These are phyloP conservation scores for Encarsia formosa DNA, from an alignment of 2,888 invertebrate genomes.

Conservation along the genomic window DNA sequence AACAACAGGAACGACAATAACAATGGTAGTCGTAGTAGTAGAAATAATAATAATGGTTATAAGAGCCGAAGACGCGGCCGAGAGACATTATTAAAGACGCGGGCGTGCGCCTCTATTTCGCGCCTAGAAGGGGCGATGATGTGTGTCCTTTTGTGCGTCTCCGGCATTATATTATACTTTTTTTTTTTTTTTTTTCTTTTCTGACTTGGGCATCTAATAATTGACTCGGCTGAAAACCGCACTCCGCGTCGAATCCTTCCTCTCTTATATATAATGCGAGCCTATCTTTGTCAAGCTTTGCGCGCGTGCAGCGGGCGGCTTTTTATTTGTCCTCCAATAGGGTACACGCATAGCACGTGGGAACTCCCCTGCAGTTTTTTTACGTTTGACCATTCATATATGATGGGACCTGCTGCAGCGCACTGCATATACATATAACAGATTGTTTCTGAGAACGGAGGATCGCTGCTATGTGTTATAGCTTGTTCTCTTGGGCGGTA, in stretches of 20 bases:
- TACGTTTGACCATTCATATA: constrained; percentile 51
- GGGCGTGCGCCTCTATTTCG: constrained; percentile 29
- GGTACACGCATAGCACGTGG: constrained; percentile 45
- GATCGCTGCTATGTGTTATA: too few relatives aligned
- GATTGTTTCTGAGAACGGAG: constrained; percentile 46
- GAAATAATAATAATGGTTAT: too few relatives aligned
- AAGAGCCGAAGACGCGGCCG: too few relatives aligned
- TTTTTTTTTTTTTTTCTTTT: constrained; percentile 14
- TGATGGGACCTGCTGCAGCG: constrained; percentile 30
- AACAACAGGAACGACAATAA: too few relatives aligned
- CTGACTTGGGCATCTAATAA: constrained; percentile 48
- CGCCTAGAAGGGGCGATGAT: constrained; percentile 22
- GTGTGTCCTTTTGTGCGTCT: constrained; percentile 28
- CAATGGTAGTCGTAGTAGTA: too few relatives aligned
- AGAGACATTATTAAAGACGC: constrained; percentile 15
- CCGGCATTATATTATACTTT: constrained; percentile 22
- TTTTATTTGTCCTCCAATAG: constrained; percentile 25
- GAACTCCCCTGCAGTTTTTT: constrained; percentile 45
- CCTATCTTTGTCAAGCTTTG: constrained; percentile 21
- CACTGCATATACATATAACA: too few relatives aligned
- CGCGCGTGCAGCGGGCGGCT: constrained; percentile 2
- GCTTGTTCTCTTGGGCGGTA: too few relatives aligned
- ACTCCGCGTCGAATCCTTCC: constrained; percentile 49
- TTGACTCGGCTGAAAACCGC: constrained; percentile 51
- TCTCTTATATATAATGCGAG: constrained; percentile 16